Conservation (phyloP, 2,888 invertebrate species). For the Helleia helle region DNA sequence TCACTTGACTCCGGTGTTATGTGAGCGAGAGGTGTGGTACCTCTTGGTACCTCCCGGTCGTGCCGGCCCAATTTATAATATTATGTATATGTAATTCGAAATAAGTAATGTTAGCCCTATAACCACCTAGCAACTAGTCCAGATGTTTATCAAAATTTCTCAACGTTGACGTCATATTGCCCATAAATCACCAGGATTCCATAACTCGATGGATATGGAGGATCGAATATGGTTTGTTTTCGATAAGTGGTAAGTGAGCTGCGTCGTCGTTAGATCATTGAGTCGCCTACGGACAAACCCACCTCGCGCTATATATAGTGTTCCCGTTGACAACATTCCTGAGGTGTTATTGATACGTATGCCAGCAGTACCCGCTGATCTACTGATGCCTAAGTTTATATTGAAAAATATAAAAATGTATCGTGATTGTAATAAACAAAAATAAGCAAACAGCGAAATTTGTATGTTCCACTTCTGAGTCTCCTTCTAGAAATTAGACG, state of each 20-base stretch:
- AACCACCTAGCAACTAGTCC: slow-evolving; percentile 1
- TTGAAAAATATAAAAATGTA: neutral
- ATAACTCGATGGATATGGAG: slow-evolving; percentile 2
- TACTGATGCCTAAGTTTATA: slow-evolving; percentile 1
- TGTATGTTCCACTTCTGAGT: too few relatives aligned
- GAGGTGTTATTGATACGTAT: slow-evolving; percentile 14
- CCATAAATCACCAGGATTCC: neutral
- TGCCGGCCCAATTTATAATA: too few relatives aligned
- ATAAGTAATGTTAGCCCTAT: too few relatives aligned
- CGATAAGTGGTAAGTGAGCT: neutral
- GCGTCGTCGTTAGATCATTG: slow-evolving; percentile 18
- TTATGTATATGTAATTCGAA: too few relatives aligned
- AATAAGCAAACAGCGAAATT: too few relatives aligned
- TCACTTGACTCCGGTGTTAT: too few relatives aligned
- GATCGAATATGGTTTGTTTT: slow-evolving; percentile 6
- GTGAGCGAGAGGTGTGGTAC: too few relatives aligned
- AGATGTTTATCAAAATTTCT: neutral
- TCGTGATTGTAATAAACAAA: too few relatives aligned
- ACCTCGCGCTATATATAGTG: slow-evolving; percentile 25
- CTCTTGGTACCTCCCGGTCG: too few relatives aligned
- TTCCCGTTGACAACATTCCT: slow-evolving; percentile 25
- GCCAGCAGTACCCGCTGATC: neutral
- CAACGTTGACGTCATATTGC: slow-evolving; percentile 1
- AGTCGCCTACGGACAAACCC: slow-evolving; percentile 25
- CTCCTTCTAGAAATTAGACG: too few relatives aligned